Conservation (phyloP, 2,888 invertebrate genomes). For the Drosophila lutescens region DNA sequence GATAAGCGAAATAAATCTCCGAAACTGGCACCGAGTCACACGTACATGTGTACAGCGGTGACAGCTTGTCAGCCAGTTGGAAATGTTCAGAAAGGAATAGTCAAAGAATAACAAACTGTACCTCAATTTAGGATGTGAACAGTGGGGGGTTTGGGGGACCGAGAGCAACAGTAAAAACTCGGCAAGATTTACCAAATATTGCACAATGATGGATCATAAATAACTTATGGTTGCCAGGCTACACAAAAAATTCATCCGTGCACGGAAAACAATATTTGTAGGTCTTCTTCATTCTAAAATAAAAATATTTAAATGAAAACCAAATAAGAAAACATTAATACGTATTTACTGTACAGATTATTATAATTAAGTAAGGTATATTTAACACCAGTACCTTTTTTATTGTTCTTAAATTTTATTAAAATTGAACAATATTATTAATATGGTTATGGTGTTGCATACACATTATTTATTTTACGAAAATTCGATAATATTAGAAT, state of each 20-base stretch:
- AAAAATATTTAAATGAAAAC: no score
- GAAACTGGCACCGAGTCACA: conserved; percentile 68
- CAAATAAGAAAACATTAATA: no score
- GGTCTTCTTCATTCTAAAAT: no score
- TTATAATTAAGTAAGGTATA: no score
- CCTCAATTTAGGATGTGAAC: conserved; percentile 28
- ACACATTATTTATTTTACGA: no score
- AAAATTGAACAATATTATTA: background rate
- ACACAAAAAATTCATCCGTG: conserved; percentile 17
- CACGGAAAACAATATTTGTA: conserved; percentile 1
- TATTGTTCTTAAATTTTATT: no score
- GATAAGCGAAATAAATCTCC: conserved; percentile 78
- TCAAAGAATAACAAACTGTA: conserved; percentile 52
- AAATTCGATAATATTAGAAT: no score
- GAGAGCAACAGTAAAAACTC: conserved; percentile 65
- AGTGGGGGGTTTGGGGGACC: background rate
- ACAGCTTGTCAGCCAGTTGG: conserved; percentile 42
- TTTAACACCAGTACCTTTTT: no score
- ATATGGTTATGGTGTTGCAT: no score
- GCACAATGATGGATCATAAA: conserved; percentile 83
- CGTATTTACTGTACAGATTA: no score
- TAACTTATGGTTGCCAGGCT: conserved; percentile 77
- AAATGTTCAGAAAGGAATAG: conserved; percentile 30
- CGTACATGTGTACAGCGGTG: conserved; percentile 50
- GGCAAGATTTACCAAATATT: conserved; percentile 78